Conservation (phyloP, 2,113 vertebrate genomes). For the Rostratula benghalensis region DNA sequence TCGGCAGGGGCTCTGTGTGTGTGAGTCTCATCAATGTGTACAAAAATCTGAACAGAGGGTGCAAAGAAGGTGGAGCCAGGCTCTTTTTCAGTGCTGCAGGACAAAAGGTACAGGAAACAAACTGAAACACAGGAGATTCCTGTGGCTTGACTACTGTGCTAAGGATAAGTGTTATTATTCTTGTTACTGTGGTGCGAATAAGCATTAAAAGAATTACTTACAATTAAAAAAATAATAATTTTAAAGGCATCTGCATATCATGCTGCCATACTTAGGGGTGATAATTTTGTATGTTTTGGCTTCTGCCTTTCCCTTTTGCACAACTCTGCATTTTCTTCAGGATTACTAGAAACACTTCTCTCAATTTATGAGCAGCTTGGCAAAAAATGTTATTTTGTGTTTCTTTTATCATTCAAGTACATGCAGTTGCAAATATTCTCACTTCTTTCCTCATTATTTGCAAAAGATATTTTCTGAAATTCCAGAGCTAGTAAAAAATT, state of each 20-base stretch:
- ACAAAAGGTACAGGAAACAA: background rate
- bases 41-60: background rate
- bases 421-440: background rate
- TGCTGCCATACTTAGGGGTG: background rate
- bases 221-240: background rate
- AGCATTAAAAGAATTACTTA: background rate
- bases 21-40: background rate
- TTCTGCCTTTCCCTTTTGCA: slow-evolving; percentile 7
- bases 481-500: background rate
- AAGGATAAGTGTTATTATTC: background rate
- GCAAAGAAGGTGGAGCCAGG: background rate
- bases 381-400: background rate
- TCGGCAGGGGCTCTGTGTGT: too few relatives aligned
- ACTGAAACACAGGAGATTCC: background rate
- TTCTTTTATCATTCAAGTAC: background rate
- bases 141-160: background rate
- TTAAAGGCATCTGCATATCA: background rate
- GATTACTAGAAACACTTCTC: background rate
- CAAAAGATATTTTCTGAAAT: background rate
- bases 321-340: background rate
- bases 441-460: background rate
- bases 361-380: background rate
- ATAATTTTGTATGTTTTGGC: background rate
- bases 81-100: background rate
- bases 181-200: background rate